Percentiles rank a stretch among this genome's conserved stretches.
Conservation (phyloP, 1,140 invertebrate species). For the Acyrthosiphon pisum region DNA sequence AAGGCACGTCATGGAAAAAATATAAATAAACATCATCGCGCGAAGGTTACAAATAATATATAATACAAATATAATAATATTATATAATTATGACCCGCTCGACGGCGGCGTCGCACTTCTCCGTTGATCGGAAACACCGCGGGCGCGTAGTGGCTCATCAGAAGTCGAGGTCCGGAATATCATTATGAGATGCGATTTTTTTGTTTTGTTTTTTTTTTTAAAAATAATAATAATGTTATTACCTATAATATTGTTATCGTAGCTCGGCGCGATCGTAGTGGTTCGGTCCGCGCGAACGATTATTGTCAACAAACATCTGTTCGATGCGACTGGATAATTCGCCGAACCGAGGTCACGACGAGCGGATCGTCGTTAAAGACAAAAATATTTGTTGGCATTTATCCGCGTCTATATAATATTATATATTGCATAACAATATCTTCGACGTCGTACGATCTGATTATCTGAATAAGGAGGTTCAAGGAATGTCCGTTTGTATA, state of each 20-base stretch:
- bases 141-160: background rate
- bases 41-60: background rate
- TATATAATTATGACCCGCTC: background rate
- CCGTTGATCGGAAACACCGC: background rate
- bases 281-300: background rate
- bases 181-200: too few species aligned
- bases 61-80: background rate
- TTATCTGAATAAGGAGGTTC: constrained; percentile 1
- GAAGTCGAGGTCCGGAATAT: background rate
- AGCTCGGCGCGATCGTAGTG: background rate
- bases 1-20: background rate
- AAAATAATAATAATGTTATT: background rate
- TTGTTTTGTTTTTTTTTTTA: background rate
- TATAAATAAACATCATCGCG: background rate
- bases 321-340: background rate
- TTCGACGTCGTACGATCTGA: background rate
- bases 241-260: background rate
- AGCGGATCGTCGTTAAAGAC: background rate
- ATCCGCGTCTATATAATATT: background rate
- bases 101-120: background rate
- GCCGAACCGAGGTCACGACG: background rate
- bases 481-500: background rate
- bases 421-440: background rate
- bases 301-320: constrained; percentile 3
- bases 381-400: background rate